Evolutionary conservation across 2,797 vertebrate species (phyloP).

Genomic region (Neoniphon sammara): DNA sequence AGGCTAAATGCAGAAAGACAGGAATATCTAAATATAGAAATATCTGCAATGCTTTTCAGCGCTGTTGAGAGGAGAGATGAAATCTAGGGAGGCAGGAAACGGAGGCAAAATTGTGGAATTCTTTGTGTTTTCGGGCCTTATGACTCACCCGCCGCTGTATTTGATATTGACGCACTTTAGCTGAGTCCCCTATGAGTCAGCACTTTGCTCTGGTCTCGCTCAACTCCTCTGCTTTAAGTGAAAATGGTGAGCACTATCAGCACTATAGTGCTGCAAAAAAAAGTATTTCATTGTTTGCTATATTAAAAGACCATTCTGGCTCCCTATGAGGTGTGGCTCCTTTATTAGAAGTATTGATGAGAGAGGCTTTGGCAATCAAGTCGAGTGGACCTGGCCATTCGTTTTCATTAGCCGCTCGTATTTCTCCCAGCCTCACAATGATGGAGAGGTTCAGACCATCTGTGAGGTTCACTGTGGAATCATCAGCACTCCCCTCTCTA

Average conservation of each 20-base stretch:
- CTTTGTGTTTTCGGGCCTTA: slow-evolving; percentile 7
- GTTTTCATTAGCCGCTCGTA: slow-evolving; percentile 74
- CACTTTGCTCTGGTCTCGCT: slow-evolving; percentile 14
- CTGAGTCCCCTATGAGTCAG: slow-evolving; percentile 20
- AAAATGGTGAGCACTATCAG: slow-evolving; percentile 4
- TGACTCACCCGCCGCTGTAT: slow-evolving; percentile 1
- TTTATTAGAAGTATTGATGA: slow-evolving; percentile 72
- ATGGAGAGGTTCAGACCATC: slow-evolving; percentile 64
- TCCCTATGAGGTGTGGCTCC: slow-evolving; percentile 50
- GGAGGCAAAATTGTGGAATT: neutral
- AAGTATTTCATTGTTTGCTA: slow-evolving; percentile 31
- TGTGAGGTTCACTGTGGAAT: slow-evolving; percentile 61
- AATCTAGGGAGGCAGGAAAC: neutral
- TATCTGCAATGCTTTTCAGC: slow-evolving; percentile 11
- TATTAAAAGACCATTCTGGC: slow-evolving; percentile 33
- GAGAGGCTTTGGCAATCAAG: slow-evolving; percentile 71
- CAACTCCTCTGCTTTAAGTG: slow-evolving; percentile 1
- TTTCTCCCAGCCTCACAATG: slow-evolving; percentile 63
- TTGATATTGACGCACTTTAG: slow-evolving; percentile 17
- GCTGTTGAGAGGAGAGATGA: slow-evolving; percentile 17
- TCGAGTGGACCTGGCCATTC: slow-evolving; percentile 63
- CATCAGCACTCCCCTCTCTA: slow-evolving; percentile 50
- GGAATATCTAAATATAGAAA: neutral
- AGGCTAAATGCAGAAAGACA: slow-evolving; percentile 20
- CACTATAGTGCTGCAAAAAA: slow-evolving; percentile 14